Base-by-base conservation (phyloP, 2,888 invertebrate genomes). In the Standfussiana lucernea region DNA sequence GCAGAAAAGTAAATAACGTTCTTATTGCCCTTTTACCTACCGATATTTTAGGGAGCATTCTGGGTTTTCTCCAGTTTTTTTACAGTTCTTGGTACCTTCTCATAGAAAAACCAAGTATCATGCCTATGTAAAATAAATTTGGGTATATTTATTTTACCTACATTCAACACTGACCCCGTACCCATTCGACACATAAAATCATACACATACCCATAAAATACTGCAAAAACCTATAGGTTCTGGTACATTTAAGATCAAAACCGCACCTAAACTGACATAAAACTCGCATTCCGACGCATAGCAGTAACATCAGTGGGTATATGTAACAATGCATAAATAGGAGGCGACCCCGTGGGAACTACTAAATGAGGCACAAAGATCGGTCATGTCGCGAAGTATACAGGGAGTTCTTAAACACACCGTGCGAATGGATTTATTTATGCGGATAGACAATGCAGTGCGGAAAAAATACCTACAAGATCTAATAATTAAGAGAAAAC, bases 251-350 rank as follows among this genome's bases (percentile, higher is more conserved):
- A 40, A 35, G 72, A 77, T 69, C 18, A 64, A 35, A 53, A 42
- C 61, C 69, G 21, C 84, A 59, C 76, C 76, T 61, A 72, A 70
- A 56, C 64, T 67, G 15, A 37, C 50, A 56, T 77, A 82, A 67
- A 40, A 28, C 64, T 59, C 64, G 59, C 69, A 75, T 79, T 59
- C 67, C 74, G 35, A 59, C 82, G 37, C 66, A 72, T 65, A 72
- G 68, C 37, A 68, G 61, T 65, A 45, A 37, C 64, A 40, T 59
- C 62, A 21, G 28, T 56, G 40, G 11, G 8, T 67, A 61, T 21
- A 59, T 67, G 68, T 84, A 72, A 83, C 83, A 84, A 80, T 73
- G 62, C 77, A 71, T 77, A 84, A 37, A 80, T 70, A n/a, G 72
- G 7, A 73, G 66, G 80, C 66, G 62, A 61, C 73, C 66, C 64